Evolutionary conservation across 2,113 vertebrate genomes (phyloP), one percentile per base, ranked within the genome.

Genomic region (Corythaeola cristata): DNA sequence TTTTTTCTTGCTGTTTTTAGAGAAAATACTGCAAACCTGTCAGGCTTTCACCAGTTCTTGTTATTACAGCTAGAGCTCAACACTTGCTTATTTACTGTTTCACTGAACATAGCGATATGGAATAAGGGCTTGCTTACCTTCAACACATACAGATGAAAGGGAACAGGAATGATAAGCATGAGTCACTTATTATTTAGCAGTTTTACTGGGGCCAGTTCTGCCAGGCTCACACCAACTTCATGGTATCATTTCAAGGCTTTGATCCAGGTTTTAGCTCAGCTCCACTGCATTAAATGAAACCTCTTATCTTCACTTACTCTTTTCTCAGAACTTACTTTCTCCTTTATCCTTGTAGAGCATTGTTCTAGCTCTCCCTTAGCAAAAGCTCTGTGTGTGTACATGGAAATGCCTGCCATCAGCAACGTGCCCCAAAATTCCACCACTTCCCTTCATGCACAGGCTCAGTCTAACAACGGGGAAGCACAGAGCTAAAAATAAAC

Each of bases 201-300:
- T 69, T 76, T 91, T 85, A 58, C 72, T 89, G 72, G 63, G 49
- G 44, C 33, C 55, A 56, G 20, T 80, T 93, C 79, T 96, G 88
- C 72, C n/a, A 88, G 49, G 59, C 67, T 96, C 62, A 85, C 49
- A 71, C 56, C 62, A 92, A 60, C 52, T 72, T 92, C 69, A 22
- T 28, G 73, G 71, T 89, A 84, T 95, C 41, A 76, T 96, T 96
- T 95, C 45, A 85, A 90, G 68, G 63, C 67, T 97, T 96, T 97
- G 85, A 94, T 96, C 66, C 73, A 58, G 82, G 59, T 94, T 93
- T 96, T 91, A 94, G 39, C 37, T 79, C 73, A 89, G 33, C 32
- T 86, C 30, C 2, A 3, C 56, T 62, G 62, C 71, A 76, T 94
- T 88, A 93, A 90, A 89, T 62, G 52, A 85, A 95, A 96, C 89